Conservation (phyloP, 2,113 vertebrate genomes). For the Malaclemys terrapin region DNA sequence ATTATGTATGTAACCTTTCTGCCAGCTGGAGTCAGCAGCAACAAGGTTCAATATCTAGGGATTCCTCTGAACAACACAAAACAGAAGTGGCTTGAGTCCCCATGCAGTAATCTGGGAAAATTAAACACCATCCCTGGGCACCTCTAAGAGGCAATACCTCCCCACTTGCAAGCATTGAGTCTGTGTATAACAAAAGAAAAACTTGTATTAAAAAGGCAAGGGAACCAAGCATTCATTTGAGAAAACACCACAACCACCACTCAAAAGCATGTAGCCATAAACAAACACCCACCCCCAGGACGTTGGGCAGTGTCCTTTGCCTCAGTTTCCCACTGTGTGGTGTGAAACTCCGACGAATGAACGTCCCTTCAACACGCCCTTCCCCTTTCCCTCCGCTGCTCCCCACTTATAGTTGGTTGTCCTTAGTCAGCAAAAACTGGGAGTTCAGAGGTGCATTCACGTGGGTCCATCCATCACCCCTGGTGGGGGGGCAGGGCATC, state of each 20-base stretch:
- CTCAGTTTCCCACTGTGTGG: too few species aligned
- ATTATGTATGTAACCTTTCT: not conserved
- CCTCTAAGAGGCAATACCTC: not conserved
- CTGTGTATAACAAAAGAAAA: not conserved
- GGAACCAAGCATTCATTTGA: not conserved
- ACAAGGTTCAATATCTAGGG: not conserved
- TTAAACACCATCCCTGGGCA: not conserved
- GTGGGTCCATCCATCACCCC: not conserved
- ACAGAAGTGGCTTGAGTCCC: not conserved
- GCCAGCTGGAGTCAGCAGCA: not conserved
- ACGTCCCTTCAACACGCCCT: too few species aligned
- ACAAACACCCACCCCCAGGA: not conserved
- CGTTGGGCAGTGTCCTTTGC: too few species aligned
- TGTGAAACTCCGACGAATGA: too few species aligned
- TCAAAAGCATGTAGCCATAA: not conserved
- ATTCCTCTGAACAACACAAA: not conserved
- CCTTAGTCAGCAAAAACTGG: not conserved
- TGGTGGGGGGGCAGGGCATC: too few species aligned
- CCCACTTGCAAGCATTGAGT: not conserved
- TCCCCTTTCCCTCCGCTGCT: not conserved
- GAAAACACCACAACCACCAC: not conserved
- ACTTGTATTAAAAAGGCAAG: not conserved
- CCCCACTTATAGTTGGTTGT: not conserved
- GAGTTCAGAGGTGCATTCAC: not conserved
- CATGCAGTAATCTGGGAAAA: not conserved